Conservation (phyloP, 2,797 vertebrate species). For the Argya squamiceps region DNA sequence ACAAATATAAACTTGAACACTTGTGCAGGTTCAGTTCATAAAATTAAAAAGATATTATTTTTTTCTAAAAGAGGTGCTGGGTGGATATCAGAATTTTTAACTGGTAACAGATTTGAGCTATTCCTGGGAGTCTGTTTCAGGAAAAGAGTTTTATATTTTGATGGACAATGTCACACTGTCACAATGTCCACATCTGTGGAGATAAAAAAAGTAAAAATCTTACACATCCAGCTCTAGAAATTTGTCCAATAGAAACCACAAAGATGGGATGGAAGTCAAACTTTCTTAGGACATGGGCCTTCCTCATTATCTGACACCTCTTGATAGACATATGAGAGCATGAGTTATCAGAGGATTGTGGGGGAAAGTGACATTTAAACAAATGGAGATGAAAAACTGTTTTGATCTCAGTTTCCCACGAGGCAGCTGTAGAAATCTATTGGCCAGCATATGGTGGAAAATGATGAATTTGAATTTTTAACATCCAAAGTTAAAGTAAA, state of each 20-base stretch:
- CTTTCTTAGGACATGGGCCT: background rate
- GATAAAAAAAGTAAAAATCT: background rate
- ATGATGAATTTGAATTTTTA: background rate
- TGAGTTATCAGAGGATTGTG: background rate
- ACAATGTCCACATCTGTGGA: background rate
- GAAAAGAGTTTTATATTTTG: background rate
- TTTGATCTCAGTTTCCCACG: background rate
- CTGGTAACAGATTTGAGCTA: background rate
- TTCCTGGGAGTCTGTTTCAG: background rate
- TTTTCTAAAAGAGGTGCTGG: background rate
- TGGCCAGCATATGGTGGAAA: background rate
- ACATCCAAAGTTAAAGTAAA: background rate
- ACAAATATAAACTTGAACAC: background rate
- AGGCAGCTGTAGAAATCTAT: background rate
- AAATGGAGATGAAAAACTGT: background rate
- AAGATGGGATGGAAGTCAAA: background rate
- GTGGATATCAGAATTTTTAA: background rate
- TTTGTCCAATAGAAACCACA: background rate
- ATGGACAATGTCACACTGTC: background rate
- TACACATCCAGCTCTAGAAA: background rate
- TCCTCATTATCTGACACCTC: background rate
- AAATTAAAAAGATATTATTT: background rate
- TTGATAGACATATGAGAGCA: background rate
- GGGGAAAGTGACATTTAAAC: background rate
- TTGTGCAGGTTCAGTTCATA: background rate